phyloP scores from a whole-genome alignment of 1,140 invertebrate species.

The Bicyclus anynana region DNA sequence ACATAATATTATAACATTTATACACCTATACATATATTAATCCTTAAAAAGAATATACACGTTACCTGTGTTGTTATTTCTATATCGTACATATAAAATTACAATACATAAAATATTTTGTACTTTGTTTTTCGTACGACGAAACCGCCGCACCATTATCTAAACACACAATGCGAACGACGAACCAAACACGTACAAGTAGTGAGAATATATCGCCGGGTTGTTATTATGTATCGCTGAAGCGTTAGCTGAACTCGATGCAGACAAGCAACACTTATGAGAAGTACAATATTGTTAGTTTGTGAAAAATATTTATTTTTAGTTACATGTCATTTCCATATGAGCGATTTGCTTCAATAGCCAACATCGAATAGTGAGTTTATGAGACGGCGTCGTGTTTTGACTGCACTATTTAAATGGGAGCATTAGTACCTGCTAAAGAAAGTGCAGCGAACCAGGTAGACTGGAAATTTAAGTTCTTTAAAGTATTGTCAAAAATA shows the following conservation, averaged over 20 bases:
- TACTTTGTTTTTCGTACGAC: constrained; percentile 70
- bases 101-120: constrained; percentile 76
- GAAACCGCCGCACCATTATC: constrained; percentile 54
- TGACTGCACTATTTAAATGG: no score
- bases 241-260: constrained; percentile 30
- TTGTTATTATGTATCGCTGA: constrained; percentile 16
- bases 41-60: constrained; percentile 71
- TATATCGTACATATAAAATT: constrained; percentile 73
- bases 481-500: no score
- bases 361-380: no score
- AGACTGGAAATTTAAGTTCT: no score
- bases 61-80: constrained; percentile 66
- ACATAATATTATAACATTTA: constrained; percentile 63
- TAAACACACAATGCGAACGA: constrained; percentile 53
- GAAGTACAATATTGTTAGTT: constrained; percentile 73
- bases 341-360: not conserved
- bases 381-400: no score
- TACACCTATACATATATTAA: constrained; percentile 58
- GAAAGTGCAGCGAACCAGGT: no score
- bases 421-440: no score
- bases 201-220: constrained; percentile 10
- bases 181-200: constrained; percentile 21
- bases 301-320: constrained; percentile 11
- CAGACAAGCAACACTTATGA: constrained; percentile 53
- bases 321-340: not conserved